phyloP scores from a whole-genome alignment of 2,113 vertebrate genomes.

The Xenus cinereus region DNA sequence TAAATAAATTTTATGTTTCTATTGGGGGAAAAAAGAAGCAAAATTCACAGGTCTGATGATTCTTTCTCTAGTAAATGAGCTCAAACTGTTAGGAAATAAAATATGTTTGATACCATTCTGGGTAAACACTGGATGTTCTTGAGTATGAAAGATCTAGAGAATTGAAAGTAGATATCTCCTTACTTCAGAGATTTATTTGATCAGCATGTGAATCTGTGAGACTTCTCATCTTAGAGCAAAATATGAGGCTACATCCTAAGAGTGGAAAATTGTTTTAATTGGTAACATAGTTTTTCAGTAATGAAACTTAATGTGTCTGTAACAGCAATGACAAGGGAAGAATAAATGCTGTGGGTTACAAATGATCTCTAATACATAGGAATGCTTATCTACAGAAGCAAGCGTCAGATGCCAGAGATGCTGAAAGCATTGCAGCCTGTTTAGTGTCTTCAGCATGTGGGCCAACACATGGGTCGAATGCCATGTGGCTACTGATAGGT shows the following conservation, averaged over 20 bases:
- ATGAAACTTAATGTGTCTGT: not conserved
- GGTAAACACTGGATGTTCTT: not conserved
- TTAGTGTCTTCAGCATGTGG: not conserved
- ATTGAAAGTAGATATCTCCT: not conserved
- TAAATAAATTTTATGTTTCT: not conserved
- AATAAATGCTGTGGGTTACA: not conserved
- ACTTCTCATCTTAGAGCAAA: not conserved
- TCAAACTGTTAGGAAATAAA: not conserved
- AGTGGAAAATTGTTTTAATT: not conserved
- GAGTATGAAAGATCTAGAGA: not conserved
- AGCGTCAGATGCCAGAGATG: not conserved
- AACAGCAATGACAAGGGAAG: not conserved
- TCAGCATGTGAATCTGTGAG: not conserved
- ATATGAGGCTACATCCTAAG: not conserved
- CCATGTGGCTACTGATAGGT: not conserved
- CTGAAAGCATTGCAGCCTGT: not conserved
- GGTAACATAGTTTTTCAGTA: not conserved
- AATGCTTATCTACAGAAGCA: not conserved
- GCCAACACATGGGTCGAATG: not conserved
- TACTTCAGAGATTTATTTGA: not conserved
- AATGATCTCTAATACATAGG: not conserved
- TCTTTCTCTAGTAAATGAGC: not conserved
- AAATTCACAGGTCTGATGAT: not conserved
- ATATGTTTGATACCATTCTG: accelerated
- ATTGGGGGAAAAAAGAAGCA: not conserved